Evolutionary conservation across 2,888 invertebrate species (phyloP).

Genomic region (Eristalinus aeneus): DNA sequence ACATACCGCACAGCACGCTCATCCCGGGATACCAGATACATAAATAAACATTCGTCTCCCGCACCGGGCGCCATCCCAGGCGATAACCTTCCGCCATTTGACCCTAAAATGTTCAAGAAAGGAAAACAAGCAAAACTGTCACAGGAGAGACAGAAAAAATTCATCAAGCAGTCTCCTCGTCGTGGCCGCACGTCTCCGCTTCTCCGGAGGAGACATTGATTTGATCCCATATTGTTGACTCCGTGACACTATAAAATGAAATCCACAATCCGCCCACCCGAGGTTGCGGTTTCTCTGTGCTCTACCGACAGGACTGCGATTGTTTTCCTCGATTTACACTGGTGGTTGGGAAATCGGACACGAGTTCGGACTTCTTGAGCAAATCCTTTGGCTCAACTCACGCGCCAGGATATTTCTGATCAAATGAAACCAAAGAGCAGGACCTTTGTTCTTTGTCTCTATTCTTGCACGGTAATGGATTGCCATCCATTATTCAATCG

Average conservation of each 20-base stretch:
- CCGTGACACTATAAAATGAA: conserved; percentile 35
- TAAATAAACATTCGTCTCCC: conserved; percentile 18
- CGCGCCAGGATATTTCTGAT: conserved; percentile 22
- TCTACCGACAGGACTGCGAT: neutral
- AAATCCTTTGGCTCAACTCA: conserved; percentile 20
- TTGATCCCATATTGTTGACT: conserved; percentile 31
- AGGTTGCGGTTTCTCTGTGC: neutral
- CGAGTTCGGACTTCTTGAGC: neutral
- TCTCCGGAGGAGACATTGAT: conserved; percentile 32
- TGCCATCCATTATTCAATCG: conserved; percentile 46
- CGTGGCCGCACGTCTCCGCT: neutral
- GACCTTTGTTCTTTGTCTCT: neutral
- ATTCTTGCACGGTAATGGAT: conserved; percentile 24
- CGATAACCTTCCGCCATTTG: conserved; percentile 14
- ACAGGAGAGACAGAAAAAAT: conserved; percentile 14
- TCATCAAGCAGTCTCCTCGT: conserved; percentile 14
- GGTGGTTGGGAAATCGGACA: neutral
- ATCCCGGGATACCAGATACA: conserved; percentile 2
- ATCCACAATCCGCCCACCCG: neutral
- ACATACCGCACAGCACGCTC: neutral
- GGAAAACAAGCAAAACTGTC: neutral
- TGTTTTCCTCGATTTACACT: neutral
- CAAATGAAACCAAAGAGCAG: conserved; percentile 13
- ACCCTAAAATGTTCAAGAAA: no score
- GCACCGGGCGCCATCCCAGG: neutral